These are phyloP conservation scores for Zaprionus lachaisei DNA, from an alignment of 1,140 invertebrate genomes.

Conservation along the genomic window DNA sequence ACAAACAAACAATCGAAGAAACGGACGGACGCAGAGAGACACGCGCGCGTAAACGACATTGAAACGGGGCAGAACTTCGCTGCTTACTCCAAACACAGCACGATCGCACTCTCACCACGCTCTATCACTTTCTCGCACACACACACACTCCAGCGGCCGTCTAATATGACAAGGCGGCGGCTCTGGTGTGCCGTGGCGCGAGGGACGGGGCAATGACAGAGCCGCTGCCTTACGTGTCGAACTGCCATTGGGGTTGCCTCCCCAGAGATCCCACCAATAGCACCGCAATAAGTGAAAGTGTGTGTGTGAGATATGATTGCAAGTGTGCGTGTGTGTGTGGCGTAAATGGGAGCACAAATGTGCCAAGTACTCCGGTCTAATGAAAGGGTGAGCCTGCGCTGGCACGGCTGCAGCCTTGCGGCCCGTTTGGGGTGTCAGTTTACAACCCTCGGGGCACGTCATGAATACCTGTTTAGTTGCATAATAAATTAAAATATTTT, in stretches of 20 bases:
- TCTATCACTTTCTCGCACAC: neutral
- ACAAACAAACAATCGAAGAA: constrained; percentile 26
- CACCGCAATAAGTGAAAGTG: constrained; percentile 71
- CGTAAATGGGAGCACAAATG: constrained; percentile 46
- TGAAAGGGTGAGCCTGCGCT: constrained; percentile 35
- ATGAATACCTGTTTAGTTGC: constrained; percentile 77
- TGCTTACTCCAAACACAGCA: constrained; percentile 12
- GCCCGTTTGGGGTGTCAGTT: constrained; percentile 45
- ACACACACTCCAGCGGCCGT: neutral
- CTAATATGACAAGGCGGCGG: constrained; percentile 22
- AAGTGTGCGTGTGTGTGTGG: constrained; percentile 21
- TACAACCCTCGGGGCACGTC: constrained; percentile 56
- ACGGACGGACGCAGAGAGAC: constrained; percentile 27
- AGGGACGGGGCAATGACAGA: constrained; percentile 1
- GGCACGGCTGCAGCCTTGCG: constrained; percentile 28
- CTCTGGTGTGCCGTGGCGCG: neutral
- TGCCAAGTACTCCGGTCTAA: constrained; percentile 33
- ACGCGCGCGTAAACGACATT: constrained; percentile 66
- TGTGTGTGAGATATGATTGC: constrained; percentile 28
- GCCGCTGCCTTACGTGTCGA: constrained; percentile 55
- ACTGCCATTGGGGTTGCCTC: constrained; percentile 62
- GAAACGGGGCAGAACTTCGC: constrained; percentile 47
- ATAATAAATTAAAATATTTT: constrained; percentile 75
- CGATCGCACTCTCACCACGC: neutral
- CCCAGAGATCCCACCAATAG: constrained; percentile 42